A percentile compares a stretch with the other conserved stretches of the same genome.
Conservation (phyloP, 2,113 vertebrate genomes). For the Tauraco erythrolophus region DNA sequence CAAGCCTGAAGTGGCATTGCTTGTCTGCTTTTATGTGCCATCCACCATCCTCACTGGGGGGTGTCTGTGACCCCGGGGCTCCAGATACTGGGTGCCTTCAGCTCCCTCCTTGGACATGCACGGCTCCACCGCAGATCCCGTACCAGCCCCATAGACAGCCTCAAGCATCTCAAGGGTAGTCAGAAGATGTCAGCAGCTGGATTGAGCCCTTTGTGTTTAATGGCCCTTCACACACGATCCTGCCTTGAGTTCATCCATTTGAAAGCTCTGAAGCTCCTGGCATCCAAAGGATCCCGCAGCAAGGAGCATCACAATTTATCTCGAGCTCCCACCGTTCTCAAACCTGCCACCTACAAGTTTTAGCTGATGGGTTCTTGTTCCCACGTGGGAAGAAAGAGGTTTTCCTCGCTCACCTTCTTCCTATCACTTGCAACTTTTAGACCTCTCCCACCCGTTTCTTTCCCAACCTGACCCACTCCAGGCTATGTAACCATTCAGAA, state of each 20-base stretch:
- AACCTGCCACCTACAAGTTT: not conserved
- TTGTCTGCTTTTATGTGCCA: not conserved
- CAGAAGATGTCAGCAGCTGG: not conserved
- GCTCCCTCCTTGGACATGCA: not conserved
- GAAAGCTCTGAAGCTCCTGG: not conserved
- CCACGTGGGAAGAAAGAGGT: not conserved
- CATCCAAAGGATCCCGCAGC: not conserved
- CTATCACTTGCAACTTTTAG: not conserved
- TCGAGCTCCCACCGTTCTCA: no score
- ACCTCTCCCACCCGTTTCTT: not conserved
- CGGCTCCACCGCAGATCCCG: not conserved
- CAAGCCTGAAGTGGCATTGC: not conserved
- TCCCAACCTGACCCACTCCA: not conserved
- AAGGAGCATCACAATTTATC: not conserved
- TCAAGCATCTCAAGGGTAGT: not conserved
- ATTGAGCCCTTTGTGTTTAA: not conserved
- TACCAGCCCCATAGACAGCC: not conserved
- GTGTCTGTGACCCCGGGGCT: accelerated
- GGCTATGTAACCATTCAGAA: not conserved
- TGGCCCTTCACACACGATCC: not conserved
- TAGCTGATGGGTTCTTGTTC: not conserved
- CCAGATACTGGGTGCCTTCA: accelerated
- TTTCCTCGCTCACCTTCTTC: not conserved
- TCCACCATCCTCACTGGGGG: not conserved
- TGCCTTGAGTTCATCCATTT: not conserved